These are phyloP conservation scores for Heliocidaris erythrogramma DNA, from an alignment of 35 echinoderm and acorn worm genomes.

Conservation along the genomic window DNA sequence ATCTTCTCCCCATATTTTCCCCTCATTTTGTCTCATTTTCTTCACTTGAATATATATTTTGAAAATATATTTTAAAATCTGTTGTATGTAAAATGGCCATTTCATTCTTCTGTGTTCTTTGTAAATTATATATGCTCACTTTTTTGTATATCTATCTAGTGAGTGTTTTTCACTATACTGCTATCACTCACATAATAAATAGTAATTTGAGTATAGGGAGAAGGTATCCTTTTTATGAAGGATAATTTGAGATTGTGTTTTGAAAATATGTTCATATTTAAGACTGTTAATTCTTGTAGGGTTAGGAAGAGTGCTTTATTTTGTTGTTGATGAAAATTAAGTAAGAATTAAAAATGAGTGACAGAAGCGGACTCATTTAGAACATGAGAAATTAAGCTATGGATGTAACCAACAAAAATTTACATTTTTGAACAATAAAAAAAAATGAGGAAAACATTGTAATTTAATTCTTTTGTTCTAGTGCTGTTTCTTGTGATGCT, in stretches of 20 bases:
- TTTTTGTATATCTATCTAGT: conserved; percentile 39
- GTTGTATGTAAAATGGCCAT: conserved; percentile 22
- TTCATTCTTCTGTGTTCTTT: neutral
- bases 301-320: conserved; percentile 36
- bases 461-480: neutral
- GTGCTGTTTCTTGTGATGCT: neutral
- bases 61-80: conserved; percentile 27
- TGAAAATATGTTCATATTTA: conserved; percentile 18
- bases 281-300: conserved; percentile 31
- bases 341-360: neutral
- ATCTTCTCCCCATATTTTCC: neutral
- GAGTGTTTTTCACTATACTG: neutral
- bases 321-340: conserved; percentile 32
- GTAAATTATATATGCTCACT: conserved; percentile 35
- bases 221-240: neutral
- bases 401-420: conserved; percentile 37
- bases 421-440: conserved; percentile 46
- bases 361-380: neutral
- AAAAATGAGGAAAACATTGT: conserved; percentile 34
- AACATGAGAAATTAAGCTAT: conserved; percentile 1
- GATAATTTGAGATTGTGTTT: conserved; percentile 24
- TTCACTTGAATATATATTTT: conserved; percentile 39
- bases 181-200: neutral
- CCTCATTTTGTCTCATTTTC: neutral
- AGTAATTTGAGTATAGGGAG: neutral